Evolutionary conservation across 2,113 vertebrate species (phyloP).

Genomic region (Trinectes maculatus): DNA sequence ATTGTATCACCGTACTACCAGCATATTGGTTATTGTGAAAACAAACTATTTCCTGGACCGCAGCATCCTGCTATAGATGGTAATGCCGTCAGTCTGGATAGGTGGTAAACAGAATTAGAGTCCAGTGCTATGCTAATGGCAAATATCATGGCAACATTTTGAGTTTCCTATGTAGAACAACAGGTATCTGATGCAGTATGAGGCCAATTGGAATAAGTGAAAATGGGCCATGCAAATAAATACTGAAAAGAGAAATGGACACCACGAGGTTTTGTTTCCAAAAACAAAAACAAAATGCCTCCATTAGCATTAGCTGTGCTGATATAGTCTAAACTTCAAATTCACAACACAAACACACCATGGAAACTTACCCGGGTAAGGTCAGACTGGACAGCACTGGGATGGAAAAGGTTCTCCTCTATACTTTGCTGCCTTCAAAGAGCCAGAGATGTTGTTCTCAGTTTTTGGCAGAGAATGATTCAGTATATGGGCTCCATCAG

Average conservation of each 20-base stretch:
- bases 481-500: constrained; percentile 46
- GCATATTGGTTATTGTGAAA: no score
- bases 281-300: not conserved
- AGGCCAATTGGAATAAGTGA: no score
- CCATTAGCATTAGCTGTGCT: no score
- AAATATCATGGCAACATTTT: no score
- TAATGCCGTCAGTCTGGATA: not conserved
- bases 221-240: no score
- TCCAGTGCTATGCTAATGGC: no score
- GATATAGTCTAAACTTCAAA: no score
- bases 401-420: constrained; percentile 33
- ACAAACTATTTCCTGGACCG: not conserved
- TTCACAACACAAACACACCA: constrained; percentile 1
- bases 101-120: no score
- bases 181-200: no score
- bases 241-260: constrained; percentile 3
- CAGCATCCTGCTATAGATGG: not conserved
- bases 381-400: constrained; percentile 21
- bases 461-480: constrained; percentile 38
- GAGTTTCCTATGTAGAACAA: no score
- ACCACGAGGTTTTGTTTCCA: no score
- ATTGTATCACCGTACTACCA: no score
- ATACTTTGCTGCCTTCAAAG: constrained; percentile 21
- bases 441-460: constrained; percentile 24
- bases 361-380: constrained; percentile 56